These are phyloP conservation scores for Lamprotornis superbus DNA, from an alignment of 2,113 vertebrate species.

Conservation along the genomic window DNA sequence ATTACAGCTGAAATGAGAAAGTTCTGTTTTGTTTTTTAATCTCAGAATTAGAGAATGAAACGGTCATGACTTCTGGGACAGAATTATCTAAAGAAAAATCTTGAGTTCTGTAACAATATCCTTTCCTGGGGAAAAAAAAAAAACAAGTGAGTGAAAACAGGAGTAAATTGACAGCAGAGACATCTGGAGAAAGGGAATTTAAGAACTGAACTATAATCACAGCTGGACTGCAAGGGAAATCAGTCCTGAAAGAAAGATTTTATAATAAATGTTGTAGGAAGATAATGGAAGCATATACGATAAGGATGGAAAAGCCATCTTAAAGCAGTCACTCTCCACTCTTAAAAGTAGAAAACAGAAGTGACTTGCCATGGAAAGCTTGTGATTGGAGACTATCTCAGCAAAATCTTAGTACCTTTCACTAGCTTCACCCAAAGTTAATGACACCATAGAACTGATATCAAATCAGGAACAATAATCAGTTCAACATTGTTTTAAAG, in stretches of 20 bases:
- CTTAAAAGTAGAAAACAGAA: neutral
- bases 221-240: neutral
- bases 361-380: neutral
- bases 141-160: neutral
- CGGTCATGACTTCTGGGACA: neutral
- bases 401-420: neutral
- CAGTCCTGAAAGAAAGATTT: neutral
- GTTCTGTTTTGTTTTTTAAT: neutral
- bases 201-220: neutral
- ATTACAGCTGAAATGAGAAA: neutral
- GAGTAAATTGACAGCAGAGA: neutral
- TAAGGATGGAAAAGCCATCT: neutral
- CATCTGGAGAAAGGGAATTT: neutral
- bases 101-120: neutral
- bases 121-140: neutral
- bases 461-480: neutral
- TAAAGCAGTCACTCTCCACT: neutral
- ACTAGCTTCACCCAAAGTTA: neutral
- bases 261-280: neutral
- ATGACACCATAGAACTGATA: neutral
- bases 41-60: neutral
- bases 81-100: constrained; percentile 7
- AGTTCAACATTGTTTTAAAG: neutral
- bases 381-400: neutral
- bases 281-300: neutral